Percentiles rank a stretch among this genome's conserved stretches.
These are phyloP conservation scores for Triplophysa bombifrons DNA, from an alignment of 2,797 vertebrate genomes.

Conservation along the genomic window DNA sequence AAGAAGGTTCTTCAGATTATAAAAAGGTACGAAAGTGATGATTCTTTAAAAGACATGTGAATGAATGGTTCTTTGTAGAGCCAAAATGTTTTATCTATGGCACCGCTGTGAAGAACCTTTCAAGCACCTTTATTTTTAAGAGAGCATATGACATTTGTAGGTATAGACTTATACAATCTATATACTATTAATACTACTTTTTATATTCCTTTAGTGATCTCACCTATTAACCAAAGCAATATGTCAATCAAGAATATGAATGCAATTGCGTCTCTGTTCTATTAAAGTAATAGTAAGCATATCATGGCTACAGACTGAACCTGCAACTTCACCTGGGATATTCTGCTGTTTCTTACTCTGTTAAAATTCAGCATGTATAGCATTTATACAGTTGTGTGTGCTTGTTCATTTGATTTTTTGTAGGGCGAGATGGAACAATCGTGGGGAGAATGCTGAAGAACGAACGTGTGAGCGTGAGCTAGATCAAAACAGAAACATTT, in stretches of 20 bases:
- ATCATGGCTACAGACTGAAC: neutral
- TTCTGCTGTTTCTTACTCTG: neutral
- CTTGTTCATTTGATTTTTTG: neutral
- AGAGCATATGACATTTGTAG: too few relatives aligned
- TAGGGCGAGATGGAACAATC: neutral
- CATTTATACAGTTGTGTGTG: neutral
- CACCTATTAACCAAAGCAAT: neutral
- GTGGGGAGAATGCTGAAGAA: neutral
- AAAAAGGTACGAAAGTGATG: too few relatives aligned
- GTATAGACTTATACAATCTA: too few relatives aligned
- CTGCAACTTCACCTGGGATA: neutral
- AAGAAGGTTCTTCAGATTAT: too few relatives aligned
- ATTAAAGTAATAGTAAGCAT: constrained; percentile 6
- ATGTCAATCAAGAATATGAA: neutral
- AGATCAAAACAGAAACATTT: neutral
- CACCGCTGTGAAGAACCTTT: too few relatives aligned
- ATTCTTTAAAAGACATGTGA: too few relatives aligned
- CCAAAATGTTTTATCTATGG: too few relatives aligned
- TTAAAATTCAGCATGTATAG: neutral
- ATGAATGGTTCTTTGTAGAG: too few relatives aligned
- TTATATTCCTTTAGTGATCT: neutral
- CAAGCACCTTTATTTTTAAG: too few relatives aligned
- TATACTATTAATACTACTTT: too few relatives aligned
- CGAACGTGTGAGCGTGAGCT: neutral
- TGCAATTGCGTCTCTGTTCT: neutral